These are phyloP conservation scores for Enteromius thamalakanensis DNA, from an alignment of 2,797 vertebrate species.

Conservation along the genomic window DNA sequence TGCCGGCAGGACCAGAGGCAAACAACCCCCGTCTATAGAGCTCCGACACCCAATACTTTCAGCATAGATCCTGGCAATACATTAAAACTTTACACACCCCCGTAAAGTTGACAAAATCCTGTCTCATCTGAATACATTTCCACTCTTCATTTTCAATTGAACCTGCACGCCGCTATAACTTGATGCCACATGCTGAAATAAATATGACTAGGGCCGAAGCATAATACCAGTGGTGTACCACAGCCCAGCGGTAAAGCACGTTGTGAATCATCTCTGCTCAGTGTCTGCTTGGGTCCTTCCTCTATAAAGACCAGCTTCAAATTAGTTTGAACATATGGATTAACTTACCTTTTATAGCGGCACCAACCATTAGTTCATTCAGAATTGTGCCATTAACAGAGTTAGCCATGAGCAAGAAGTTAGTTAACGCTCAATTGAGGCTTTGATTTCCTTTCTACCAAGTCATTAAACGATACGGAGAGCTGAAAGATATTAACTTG, in stretches of 20 bases:
- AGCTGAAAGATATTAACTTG: conserved; percentile 42
- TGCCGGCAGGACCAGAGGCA: conserved; percentile 21
- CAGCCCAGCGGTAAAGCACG: conserved; percentile 15
- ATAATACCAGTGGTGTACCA: conserved; percentile 41
- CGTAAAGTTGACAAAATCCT: not conserved
- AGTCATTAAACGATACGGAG: conserved; percentile 16
- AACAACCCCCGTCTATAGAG: not conserved
- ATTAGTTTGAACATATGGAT: conserved; percentile 36
- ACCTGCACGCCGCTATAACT: conserved; percentile 9
- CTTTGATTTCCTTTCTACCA: conserved; percentile 40
- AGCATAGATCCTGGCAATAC: conserved; percentile 14
- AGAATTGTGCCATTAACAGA: conserved; percentile 33
- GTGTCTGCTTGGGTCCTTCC: conserved; percentile 2
- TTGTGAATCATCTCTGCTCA: conserved; percentile 26
- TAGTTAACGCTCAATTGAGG: conserved; percentile 45
- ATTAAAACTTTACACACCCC: conserved; percentile 16
- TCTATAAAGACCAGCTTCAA: conserved; percentile 15
- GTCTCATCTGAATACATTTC: not conserved
- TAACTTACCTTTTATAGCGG: conserved; percentile 31
- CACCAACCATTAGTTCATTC: conserved; percentile 34
- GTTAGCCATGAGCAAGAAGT: conserved; percentile 26
- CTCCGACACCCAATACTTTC: conserved; percentile 8
- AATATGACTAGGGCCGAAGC: conserved; percentile 9
- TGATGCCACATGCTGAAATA: conserved; percentile 18
- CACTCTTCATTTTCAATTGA: conserved; percentile 32